These are phyloP conservation scores for Trachelus stipa DNA, from an alignment of 2,888 invertebrate genomes.

Conservation along the genomic window DNA sequence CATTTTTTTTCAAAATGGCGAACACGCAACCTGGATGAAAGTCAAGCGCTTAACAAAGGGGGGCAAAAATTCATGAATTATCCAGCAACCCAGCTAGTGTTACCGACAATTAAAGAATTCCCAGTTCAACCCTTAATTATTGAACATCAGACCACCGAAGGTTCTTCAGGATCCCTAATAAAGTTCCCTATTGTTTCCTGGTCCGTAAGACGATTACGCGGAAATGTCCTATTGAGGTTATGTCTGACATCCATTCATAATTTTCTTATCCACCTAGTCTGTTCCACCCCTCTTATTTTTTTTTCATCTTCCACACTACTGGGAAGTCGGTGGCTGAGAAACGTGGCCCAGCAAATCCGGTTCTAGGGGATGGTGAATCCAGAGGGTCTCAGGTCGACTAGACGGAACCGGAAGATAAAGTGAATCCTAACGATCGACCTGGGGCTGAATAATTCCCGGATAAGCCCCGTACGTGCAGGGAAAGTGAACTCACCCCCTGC, in stretches of 20 bases:
- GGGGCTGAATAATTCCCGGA: conserved; percentile 52
- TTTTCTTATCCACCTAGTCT: background rate
- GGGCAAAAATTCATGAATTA: background rate
- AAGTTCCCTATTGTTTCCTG: background rate
- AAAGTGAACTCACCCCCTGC: conserved; percentile 43
- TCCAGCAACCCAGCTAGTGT: background rate
- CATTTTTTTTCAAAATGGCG: background rate
- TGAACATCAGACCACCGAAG: background rate
- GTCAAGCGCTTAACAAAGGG: background rate
- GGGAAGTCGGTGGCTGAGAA: background rate
- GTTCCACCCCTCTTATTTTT: background rate
- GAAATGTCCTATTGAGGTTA: background rate
- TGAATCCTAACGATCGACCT: conserved; percentile 55
- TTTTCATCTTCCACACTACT: background rate
- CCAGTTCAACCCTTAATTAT: background rate
- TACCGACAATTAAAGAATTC: background rate
- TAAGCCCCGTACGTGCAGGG: conserved; percentile 49
- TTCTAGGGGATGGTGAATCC: background rate
- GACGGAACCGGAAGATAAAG: conserved; percentile 43
- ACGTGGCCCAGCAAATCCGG: background rate
- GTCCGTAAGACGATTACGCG: background rate
- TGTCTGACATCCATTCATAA: background rate
- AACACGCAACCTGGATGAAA: background rate
- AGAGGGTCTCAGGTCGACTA: background rate
- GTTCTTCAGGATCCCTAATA: background rate